Evolutionary conservation across 2,113 vertebrate genomes (phyloP).

Genomic region (Axis porcinus): DNA sequence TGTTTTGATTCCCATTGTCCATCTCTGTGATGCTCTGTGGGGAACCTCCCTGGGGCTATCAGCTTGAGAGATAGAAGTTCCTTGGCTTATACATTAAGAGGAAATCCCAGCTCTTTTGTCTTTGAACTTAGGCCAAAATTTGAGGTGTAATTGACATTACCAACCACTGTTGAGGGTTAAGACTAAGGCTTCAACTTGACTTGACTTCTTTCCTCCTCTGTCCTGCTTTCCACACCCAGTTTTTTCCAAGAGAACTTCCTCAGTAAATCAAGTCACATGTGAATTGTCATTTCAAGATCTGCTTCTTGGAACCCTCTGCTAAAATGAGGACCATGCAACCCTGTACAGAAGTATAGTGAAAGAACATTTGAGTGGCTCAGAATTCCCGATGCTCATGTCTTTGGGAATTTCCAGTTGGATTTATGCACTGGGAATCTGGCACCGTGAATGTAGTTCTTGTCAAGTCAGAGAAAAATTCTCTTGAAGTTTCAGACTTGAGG

Average conservation of each 20-base stretch:
- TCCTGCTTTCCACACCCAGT: not conserved
- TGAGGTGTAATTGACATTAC: not conserved
- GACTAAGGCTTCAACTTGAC: not conserved
- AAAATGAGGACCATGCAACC: not conserved
- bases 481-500: not conserved
- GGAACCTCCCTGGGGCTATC: not conserved
- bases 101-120: not conserved
- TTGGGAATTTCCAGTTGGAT: not conserved
- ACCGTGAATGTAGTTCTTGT: not conserved
- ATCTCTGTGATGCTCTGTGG: not conserved
- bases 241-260: not conserved
- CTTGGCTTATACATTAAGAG: not conserved
- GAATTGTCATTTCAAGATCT: not conserved
- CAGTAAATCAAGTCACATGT: not conserved
- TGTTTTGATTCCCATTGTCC: not conserved
- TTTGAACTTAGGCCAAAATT: not conserved
- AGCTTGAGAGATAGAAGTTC: not conserved
- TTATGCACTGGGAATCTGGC: not conserved
- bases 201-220: not conserved
- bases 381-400: not conserved
- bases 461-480: not conserved
- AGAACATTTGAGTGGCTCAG: not conserved
- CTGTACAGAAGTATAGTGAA: not conserved
- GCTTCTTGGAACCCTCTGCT: not conserved
- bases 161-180: not conserved